Evolutionary conservation across 2,888 invertebrate species (phyloP).

Genomic region (Drosophila birchii): DNA sequence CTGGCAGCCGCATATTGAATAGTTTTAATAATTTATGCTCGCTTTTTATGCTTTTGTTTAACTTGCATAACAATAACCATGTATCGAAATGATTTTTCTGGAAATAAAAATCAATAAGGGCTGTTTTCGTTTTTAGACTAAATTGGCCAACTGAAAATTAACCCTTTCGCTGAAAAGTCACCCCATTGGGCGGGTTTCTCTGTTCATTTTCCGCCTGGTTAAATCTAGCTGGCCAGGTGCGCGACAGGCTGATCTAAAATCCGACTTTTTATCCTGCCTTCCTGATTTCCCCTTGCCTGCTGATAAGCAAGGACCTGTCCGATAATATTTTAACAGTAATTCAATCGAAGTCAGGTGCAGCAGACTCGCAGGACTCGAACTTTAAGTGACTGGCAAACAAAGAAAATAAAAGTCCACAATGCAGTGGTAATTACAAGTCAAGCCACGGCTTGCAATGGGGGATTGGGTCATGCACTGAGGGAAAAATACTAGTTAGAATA

Average conservation of each 20-base stretch:
- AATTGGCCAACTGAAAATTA: background rate
- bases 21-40: slow-evolving; percentile 38
- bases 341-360: slow-evolving; percentile 59
- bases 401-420: slow-evolving; percentile 64
- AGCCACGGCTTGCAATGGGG: slow-evolving; percentile 45
- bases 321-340: slow-evolving; percentile 73
- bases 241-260: slow-evolving; percentile 15
- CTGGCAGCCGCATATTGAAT: slow-evolving; percentile 36
- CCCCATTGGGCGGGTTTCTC: background rate
- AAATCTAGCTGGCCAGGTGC: slow-evolving; percentile 24
- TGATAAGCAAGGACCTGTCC: slow-evolving; percentile 41
- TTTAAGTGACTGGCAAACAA: slow-evolving; percentile 44
- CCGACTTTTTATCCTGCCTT: background rate
- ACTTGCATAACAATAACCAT: slow-evolving; percentile 13
- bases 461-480: slow-evolving; percentile 26
- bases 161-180: background rate
- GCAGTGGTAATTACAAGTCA: slow-evolving; percentile 75
- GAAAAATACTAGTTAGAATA: background rate
- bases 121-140: background rate
- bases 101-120: background rate
- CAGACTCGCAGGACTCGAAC: slow-evolving; percentile 20
- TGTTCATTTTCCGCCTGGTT: slow-evolving; percentile 32
- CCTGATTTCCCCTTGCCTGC: slow-evolving; percentile 1
- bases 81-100: background rate
- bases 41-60: slow-evolving; percentile 13